These are phyloP conservation scores for Lycophotia porphyrea DNA, from an alignment of 2,888 invertebrate genomes.

Conservation along the genomic window DNA sequence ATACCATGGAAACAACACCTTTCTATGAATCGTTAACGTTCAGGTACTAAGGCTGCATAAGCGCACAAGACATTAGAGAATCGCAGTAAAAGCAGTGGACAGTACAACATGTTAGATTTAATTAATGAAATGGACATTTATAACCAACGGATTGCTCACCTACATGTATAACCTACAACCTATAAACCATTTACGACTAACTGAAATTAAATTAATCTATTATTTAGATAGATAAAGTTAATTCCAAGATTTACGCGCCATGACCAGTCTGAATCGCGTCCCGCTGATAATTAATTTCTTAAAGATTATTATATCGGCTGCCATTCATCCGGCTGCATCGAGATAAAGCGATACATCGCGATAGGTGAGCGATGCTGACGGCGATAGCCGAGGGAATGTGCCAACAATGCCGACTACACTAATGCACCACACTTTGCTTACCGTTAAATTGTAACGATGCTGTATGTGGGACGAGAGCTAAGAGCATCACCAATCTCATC, in stretches of 20 bases:
- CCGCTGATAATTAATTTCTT: slow-evolving; percentile 59
- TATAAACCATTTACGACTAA: slow-evolving; percentile 35
- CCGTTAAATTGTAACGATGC: slow-evolving; percentile 48
- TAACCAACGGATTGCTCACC: slow-evolving; percentile 12
- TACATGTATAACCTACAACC: slow-evolving; percentile 29
- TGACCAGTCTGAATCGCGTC: slow-evolving; percentile 42
- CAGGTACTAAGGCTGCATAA: slow-evolving; percentile 5
- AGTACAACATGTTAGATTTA: slow-evolving; percentile 10
- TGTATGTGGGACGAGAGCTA: slow-evolving; percentile 45
- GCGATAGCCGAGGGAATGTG: slow-evolving; percentile 57
- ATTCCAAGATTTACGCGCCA: slow-evolving; percentile 34
- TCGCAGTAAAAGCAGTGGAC: neutral
- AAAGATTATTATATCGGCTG: slow-evolving; percentile 55
- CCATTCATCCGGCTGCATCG: slow-evolving; percentile 50
- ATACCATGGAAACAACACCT: slow-evolving; percentile 11
- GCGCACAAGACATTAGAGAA: neutral
- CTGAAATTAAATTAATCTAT: slow-evolving; percentile 26
- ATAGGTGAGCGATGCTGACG: slow-evolving; percentile 40
- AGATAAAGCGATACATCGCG: slow-evolving; percentile 48
- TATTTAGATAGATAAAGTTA: slow-evolving; percentile 19
- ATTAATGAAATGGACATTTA: slow-evolving; percentile 20
- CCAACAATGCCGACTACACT: slow-evolving; percentile 55
- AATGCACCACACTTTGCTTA: slow-evolving; percentile 55
- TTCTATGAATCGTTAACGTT: slow-evolving; percentile 3
- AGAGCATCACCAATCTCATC: slow-evolving; percentile 36